Conservation (phyloP, 1,140 invertebrate genomes). For the Conus betulinus region DNA sequence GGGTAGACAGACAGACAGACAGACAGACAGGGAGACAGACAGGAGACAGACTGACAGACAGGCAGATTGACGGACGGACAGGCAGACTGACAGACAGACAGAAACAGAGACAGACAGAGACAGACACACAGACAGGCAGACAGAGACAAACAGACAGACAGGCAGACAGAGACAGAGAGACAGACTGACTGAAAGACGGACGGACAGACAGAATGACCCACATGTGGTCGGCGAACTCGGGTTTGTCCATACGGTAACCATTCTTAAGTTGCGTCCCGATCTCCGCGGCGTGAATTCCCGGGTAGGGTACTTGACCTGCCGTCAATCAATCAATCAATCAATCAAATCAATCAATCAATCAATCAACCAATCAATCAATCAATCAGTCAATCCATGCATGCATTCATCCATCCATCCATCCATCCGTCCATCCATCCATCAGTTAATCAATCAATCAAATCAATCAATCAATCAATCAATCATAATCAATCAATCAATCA, state of each 20-base stretch:
- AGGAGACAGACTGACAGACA: no score
- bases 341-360: background rate
- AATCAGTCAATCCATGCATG: background rate
- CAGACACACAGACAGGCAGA: background rate
- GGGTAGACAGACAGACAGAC: no score
- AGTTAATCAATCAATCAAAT: background rate
- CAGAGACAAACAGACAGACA: background rate
- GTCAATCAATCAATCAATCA: background rate
- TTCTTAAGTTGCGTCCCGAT: constrained; percentile 78
- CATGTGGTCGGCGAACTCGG: constrained; percentile 55
- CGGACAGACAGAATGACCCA: constrained; percentile 39
- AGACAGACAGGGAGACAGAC: no score
- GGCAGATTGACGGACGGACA: no score
- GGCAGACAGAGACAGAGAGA: background rate
- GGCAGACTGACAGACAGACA: no score
- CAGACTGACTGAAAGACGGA: background rate
- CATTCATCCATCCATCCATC: background rate
- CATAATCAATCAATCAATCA: background rate
- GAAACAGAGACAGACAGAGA: no score
- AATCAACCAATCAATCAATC: background rate
- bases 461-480: background rate
- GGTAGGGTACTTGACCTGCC: constrained; percentile 84
- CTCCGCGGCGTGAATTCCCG: constrained; percentile 85
- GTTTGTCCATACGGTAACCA: constrained; percentile 56
- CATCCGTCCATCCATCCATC: background rate